Conservation (phyloP, 2,113 vertebrate species). For the Narcine bancroftii region DNA sequence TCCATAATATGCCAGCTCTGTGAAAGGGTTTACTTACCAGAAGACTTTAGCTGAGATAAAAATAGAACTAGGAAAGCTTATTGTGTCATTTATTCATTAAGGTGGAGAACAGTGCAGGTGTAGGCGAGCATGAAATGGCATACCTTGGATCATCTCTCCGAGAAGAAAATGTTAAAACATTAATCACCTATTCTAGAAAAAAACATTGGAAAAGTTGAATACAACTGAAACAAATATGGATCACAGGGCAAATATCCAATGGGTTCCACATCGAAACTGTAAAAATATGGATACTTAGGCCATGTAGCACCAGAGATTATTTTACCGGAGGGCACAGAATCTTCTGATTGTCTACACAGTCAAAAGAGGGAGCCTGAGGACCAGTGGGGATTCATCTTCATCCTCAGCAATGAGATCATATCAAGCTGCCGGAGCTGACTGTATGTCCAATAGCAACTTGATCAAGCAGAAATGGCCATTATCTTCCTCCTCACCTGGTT, state of each 20-base stretch:
- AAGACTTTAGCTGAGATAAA: conserved; percentile 15
- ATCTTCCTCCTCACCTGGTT: no score
- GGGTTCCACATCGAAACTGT: not conserved
- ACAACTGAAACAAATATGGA: not conserved
- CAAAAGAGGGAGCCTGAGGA: not conserved
- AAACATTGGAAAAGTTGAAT: not conserved
- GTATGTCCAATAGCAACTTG: no score
- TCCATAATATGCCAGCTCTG: conserved; percentile 28
- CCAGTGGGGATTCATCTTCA: not conserved
- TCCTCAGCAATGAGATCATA: not conserved
- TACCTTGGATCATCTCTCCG: not conserved
- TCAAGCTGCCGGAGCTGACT: not conserved
- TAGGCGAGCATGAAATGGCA: conserved; percentile 9
- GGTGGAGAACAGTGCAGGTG: not conserved
- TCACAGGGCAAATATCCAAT: not conserved
- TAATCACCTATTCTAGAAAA: not conserved
- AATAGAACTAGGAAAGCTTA: not conserved
- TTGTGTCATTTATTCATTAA: conserved; percentile 33
- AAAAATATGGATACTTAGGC: not conserved
- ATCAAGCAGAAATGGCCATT: not conserved
- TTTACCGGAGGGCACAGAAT: not conserved
- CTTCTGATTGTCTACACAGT: not conserved
- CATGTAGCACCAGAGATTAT: not conserved
- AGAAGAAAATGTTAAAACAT: not conserved
- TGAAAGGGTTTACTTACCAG: conserved; percentile 32